Conservation (phyloP, 2,888 invertebrate species). For the Prosapia bicincta region DNA sequence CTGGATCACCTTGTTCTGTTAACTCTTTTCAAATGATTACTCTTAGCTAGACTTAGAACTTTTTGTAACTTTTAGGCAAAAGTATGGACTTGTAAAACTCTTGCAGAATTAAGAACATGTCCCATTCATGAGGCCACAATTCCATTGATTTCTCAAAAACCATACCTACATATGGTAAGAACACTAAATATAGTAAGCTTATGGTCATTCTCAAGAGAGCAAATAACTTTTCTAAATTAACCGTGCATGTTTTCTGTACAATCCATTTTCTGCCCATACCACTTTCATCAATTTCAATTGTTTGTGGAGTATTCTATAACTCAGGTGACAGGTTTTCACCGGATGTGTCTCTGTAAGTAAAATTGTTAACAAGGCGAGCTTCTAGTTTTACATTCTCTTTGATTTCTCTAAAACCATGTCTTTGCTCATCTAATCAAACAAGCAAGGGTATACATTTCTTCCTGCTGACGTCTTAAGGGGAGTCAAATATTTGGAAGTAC, state of each 20-base stretch:
- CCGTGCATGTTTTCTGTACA: conserved; percentile 20
- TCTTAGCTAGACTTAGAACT: not conserved
- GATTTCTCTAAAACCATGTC: not conserved
- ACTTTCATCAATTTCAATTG: not conserved
- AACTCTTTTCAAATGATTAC: conserved; percentile 15
- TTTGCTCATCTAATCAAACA: conserved; percentile 11
- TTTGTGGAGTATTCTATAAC: not conserved
- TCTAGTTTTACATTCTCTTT: conserved; percentile 11
- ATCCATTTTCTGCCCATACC: conserved; percentile 16
- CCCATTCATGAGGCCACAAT: conserved; percentile 12
- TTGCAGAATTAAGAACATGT: conserved; percentile 14
- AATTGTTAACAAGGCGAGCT: conserved; percentile 7
- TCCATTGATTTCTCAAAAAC: conserved; percentile 19
- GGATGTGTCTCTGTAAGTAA: conserved; percentile 10
- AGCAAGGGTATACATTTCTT: conserved; percentile 10
- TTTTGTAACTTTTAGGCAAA: conserved; percentile 9
- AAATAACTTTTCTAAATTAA: not conserved
- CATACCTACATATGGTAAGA: conserved; percentile 8
- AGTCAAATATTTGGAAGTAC: conserved; percentile 7
- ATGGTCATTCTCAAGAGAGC: not conserved
- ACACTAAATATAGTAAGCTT: conserved; percentile 13
- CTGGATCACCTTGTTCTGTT: conserved; percentile 10
- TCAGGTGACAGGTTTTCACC: not conserved
- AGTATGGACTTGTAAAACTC: conserved; percentile 9
- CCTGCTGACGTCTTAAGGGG: conserved; percentile 17